Base-by-base conservation (phyloP, 2,113 vertebrate genomes). In the Nestor notabilis region DNA sequence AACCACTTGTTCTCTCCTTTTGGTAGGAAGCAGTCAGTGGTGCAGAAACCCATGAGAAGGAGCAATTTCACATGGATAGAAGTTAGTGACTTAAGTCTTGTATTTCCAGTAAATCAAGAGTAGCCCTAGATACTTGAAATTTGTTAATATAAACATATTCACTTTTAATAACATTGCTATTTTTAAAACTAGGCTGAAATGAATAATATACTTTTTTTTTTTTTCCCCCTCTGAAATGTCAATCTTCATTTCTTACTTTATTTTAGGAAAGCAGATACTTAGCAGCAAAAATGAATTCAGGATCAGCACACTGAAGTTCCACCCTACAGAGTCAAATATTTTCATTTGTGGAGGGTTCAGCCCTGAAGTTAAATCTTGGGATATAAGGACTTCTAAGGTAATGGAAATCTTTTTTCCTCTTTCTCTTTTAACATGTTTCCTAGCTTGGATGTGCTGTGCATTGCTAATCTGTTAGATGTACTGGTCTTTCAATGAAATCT, bases 281-380 rank as follows among this genome's bases (percentile, higher is more conserved):
- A 99, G 97, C 85, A 87, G 98, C 72, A 98, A 97, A 81, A 99
- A 98, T 72, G 98, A 98, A 83, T 99, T 99, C 91, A 99, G 98
- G 85, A 98, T 99, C 96, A 99, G 98, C 60, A 95, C 98, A 4
- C 96, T 98, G 83, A 98, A 97, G 39, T 97, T 99, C 78, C 98
- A 99, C 61, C 99, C 99, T 43, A 94, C 96, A 76, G 98, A 98
- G 81, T 98, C 98, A 20, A 98, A 97, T 78, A 66, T 99, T 31
- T 99, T 99, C 90, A 84, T 99, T 83, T 99, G 99, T 78, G 99
- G 99, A 58, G 99, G 99, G 23, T 99, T 99, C 98, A 99, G 99
- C 95, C 95, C 99, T 2, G 98, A 98, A 90, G 98, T 99, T 96
- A 99, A 99, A 94, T 99, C 99, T 18, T 99, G 99, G 99, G 99